Evolutionary conservation across 1,140 invertebrate species (phyloP).

Genomic region (Zophobas morio): DNA sequence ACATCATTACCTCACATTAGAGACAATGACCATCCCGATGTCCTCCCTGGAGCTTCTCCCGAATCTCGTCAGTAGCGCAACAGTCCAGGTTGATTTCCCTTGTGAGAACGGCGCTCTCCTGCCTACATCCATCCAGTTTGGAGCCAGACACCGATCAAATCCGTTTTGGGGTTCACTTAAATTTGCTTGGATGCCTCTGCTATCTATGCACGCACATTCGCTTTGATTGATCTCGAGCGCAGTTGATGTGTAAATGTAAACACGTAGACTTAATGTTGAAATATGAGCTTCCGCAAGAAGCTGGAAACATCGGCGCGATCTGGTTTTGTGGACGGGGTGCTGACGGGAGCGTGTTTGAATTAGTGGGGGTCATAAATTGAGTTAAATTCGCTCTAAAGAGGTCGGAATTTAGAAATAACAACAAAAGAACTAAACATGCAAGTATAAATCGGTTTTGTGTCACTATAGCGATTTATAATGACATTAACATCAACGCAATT

Average conservation of each 20-base stretch:
- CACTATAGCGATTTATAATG: too few relatives aligned
- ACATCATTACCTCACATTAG: slow-evolving; percentile 43
- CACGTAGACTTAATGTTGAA: slow-evolving; percentile 15
- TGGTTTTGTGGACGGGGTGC: too few relatives aligned
- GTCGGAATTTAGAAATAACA: too few relatives aligned
- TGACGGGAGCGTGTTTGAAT: too few relatives aligned
- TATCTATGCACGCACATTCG: slow-evolving; percentile 39
- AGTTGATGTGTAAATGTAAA: slow-evolving; percentile 42
- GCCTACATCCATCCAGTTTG: slow-evolving; percentile 12
- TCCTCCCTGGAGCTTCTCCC: slow-evolving; percentile 35
- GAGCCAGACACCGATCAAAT: slow-evolving; percentile 36
- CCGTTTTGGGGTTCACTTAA: slow-evolving; percentile 36
- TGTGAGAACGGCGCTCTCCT: slow-evolving; percentile 44
- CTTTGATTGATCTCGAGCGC: slow-evolving; percentile 34
- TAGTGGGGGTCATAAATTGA: too few relatives aligned
- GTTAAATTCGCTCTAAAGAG: too few relatives aligned
- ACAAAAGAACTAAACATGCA: too few relatives aligned
- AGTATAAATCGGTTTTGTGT: too few relatives aligned
- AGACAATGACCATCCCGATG: slow-evolving; percentile 35
- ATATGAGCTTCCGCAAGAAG: slow-evolving; percentile 4
- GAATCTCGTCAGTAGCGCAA: slow-evolving; percentile 43
- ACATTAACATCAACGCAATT: too few relatives aligned
- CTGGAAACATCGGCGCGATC: not conserved
- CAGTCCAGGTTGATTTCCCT: slow-evolving; percentile 49
- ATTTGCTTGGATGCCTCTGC: slow-evolving; percentile 32